Percentiles rank a stretch among this genome's conserved stretches.
phyloP scores from a whole-genome alignment of 1,140 invertebrate genomes.

The Drosophila busckii region DNA sequence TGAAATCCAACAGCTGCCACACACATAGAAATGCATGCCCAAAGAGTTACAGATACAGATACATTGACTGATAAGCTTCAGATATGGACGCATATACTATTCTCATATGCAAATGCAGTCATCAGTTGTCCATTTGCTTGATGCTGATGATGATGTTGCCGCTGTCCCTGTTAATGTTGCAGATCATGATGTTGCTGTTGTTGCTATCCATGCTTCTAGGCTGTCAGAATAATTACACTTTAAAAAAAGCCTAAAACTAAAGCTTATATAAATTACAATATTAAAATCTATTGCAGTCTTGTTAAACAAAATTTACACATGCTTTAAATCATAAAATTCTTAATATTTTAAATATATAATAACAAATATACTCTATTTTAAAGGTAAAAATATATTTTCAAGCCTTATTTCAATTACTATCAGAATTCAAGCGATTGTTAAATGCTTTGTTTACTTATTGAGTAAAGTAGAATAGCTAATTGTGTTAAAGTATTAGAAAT shows the following conservation, averaged over 20 bases:
- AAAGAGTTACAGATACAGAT: constrained; percentile 9
- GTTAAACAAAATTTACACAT: background rate
- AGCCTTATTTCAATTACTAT: too few relatives aligned
- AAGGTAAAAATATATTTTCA: too few relatives aligned
- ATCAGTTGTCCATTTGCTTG: constrained; percentile 25
- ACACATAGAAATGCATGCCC: constrained; percentile 31
- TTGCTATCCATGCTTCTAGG: too few relatives aligned
- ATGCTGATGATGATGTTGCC: constrained; percentile 16
- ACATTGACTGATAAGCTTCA: constrained; percentile 6
- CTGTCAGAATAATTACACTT: too few relatives aligned
- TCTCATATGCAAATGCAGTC: constrained; percentile 55
- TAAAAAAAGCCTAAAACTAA: constrained; percentile 28
- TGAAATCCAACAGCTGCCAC: constrained; percentile 63
- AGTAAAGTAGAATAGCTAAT: too few relatives aligned
- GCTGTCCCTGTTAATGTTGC: constrained; percentile 19
- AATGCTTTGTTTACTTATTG: too few relatives aligned
- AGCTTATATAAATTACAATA: constrained; percentile 39
- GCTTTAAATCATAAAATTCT: background rate
- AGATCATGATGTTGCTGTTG: constrained; percentile 9
- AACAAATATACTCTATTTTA: too few relatives aligned
- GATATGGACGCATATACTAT: too few relatives aligned
- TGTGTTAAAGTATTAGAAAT: too few relatives aligned
- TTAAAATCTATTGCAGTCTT: constrained; percentile 6
- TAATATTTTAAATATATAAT: too few relatives aligned
- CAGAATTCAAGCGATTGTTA: too few relatives aligned